phyloP scores from a whole-genome alignment of 1,140 invertebrate genomes.

The Thaumatotibia leucotreta region DNA sequence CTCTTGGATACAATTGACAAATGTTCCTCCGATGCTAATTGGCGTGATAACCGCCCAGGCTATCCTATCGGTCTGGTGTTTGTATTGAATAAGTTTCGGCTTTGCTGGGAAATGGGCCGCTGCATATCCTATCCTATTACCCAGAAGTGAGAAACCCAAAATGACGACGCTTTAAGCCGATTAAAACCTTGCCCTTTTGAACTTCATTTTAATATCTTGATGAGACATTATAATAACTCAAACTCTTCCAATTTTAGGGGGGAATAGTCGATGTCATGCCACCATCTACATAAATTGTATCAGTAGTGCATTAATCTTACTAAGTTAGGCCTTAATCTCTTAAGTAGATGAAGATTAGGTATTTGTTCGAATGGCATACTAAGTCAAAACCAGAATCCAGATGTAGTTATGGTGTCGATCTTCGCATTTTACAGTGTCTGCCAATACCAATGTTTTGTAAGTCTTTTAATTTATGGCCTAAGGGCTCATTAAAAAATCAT shows the following conservation, averaged over 20 bases:
- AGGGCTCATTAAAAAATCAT: too few relatives aligned
- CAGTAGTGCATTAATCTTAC: background rate
- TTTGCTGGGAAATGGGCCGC: constrained; percentile 46
- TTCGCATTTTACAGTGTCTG: too few relatives aligned
- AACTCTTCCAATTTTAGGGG: background rate
- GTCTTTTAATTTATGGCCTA: too few relatives aligned
- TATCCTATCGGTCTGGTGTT: too few relatives aligned
- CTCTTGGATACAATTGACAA: constrained; percentile 16
- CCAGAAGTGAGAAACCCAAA: constrained; percentile 27
- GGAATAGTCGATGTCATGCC: background rate
- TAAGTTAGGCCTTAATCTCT: too few relatives aligned
- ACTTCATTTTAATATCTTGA: constrained; percentile 11
- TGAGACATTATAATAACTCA: background rate
- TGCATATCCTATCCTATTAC: constrained; percentile 63
- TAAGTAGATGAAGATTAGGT: too few relatives aligned
- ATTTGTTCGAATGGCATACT: too few relatives aligned
- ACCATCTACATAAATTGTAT: background rate
- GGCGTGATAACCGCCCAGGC: constrained; percentile 25
- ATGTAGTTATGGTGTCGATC: too few relatives aligned
- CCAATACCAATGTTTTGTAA: too few relatives aligned
- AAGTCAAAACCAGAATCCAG: too few relatives aligned
- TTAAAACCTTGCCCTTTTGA: constrained; percentile 44
- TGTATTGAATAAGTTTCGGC: constrained; percentile 49
- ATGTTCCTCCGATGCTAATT: constrained; percentile 19
- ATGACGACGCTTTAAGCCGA: constrained; percentile 37